Percentiles rank a stretch among this genome's conserved stretches.
These are phyloP conservation scores for Epizoanthus scotinus DNA, from an alignment of 92 coral and sea anemone genomes.

Conservation along the genomic window DNA sequence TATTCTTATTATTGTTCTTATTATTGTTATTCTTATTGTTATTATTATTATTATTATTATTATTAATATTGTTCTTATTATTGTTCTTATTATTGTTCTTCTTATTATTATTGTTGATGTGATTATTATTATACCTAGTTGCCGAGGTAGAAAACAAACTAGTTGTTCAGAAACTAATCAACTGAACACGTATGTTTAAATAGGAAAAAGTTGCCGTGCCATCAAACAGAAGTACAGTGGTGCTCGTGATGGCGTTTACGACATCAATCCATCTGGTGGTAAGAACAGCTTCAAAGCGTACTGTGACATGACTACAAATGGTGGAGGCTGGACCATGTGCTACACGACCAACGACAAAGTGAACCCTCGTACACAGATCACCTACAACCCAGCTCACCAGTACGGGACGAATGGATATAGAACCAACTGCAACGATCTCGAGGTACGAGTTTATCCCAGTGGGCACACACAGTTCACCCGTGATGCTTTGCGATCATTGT, in stretches of 20 bases:
- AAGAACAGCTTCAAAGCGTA: conserved; percentile 28
- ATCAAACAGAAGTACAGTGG: conserved; percentile 22
- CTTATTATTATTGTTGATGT: too few relatives aligned
- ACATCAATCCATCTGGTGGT: conserved; percentile 34
- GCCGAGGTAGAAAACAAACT: too few relatives aligned
- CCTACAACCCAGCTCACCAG: conserved; percentile 35
- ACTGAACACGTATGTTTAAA: too few relatives aligned
- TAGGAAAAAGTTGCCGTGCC: conserved; percentile 39
- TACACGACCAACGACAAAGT: conserved; percentile 39
- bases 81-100: too few relatives aligned
- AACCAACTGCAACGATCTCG: conserved; percentile 45
- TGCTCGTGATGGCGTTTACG: conserved; percentile 46
- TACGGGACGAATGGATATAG: conserved; percentile 52
- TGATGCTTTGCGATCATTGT: too few relatives aligned
- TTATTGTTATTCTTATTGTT: too few relatives aligned
- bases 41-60: too few relatives aligned
- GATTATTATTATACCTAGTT: too few relatives aligned
- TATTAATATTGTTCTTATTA: too few relatives aligned
- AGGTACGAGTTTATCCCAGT: background rate
- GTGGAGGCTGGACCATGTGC: conserved; percentile 63
- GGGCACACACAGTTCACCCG: too few relatives aligned
- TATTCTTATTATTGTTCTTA: too few relatives aligned
- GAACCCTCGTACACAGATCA: conserved; percentile 15
- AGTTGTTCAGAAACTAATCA: too few relatives aligned
- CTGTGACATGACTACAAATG: conserved; percentile 56